Conservation (phyloP, 2,797 vertebrate species). For the Myotis findleyi region DNA sequence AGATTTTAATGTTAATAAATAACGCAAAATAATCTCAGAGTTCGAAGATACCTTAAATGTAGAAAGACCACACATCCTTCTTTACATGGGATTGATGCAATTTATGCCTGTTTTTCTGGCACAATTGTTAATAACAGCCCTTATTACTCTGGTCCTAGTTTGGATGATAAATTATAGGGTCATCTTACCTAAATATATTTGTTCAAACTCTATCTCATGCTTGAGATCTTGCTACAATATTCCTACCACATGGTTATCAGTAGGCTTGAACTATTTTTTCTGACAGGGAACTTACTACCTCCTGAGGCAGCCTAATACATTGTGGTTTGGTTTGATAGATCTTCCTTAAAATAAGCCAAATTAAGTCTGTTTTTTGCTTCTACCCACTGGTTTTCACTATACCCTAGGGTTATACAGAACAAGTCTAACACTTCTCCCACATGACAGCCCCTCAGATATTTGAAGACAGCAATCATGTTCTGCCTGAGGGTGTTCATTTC, state of each 20-base stretch:
- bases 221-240: not conserved
- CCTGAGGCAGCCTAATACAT: constrained; percentile 7
- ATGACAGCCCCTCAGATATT: constrained; percentile 54
- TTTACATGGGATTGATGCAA: not conserved
- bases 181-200: not conserved
- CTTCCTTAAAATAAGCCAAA: constrained; percentile 55
- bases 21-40: not conserved
- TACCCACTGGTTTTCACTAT: constrained; percentile 30
- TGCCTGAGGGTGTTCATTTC: constrained; percentile 62
- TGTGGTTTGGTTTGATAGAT: constrained; percentile 56
- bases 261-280: constrained; percentile 31
- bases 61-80: not conserved
- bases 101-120: not conserved
- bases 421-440: not conserved
- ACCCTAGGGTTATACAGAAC: constrained; percentile 9
- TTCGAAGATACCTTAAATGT: not conserved
- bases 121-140: not conserved
- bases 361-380: constrained; percentile 57
- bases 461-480: constrained; percentile 38
- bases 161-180: not conserved
- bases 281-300: constrained; percentile 19
- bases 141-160: not conserved
- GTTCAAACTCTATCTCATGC: not conserved
- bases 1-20: not conserved
- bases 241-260: not conserved